phyloP scores from a whole-genome alignment of 2,113 vertebrate genomes.

The Quiscalus mexicanus region DNA sequence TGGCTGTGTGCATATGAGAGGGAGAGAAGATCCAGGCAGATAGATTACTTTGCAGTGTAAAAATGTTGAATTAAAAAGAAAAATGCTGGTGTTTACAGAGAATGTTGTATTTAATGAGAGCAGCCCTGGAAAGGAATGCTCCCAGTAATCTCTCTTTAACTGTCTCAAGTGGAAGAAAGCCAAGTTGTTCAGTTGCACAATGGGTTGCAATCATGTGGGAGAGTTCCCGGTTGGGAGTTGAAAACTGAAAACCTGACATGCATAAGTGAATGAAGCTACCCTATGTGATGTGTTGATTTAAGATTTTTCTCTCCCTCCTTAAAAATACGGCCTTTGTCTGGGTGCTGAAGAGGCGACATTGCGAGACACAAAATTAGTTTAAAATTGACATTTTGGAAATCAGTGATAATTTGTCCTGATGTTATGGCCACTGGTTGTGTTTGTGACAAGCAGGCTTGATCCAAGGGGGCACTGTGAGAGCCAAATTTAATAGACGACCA shows the following conservation, averaged over 20 bases:
- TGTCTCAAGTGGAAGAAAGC: slow-evolving; percentile 48
- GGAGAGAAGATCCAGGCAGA: neutral
- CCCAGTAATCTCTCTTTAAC: slow-evolving; percentile 28
- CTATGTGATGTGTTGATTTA: slow-evolving; percentile 23
- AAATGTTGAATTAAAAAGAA: neutral
- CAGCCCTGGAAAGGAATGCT: slow-evolving; percentile 16
- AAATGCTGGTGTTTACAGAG: neutral
- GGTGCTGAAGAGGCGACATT: neutral
- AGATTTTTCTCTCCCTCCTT: neutral
- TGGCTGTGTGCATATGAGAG: neutral
- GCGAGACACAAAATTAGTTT: slow-evolving; percentile 63
- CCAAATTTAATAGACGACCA: slow-evolving; percentile 66
- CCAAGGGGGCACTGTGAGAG: slow-evolving; percentile 63
- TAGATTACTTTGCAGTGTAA: neutral
- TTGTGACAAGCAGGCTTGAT: slow-evolving; percentile 40
- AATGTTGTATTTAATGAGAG: neutral
- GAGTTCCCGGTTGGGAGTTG: slow-evolving; percentile 69
- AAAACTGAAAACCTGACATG: slow-evolving; percentile 44
- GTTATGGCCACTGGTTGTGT: slow-evolving; percentile 50
- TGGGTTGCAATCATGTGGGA: slow-evolving; percentile 56
- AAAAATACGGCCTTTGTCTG: slow-evolving; percentile 43
- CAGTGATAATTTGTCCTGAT: slow-evolving; percentile 62
- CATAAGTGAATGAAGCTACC: slow-evolving; percentile 7
- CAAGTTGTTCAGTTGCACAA: slow-evolving; percentile 43
- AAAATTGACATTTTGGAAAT: slow-evolving; percentile 50